Base-by-base conservation (phyloP, 2,888 invertebrate genomes). In the Cryptocephalus primarius region DNA sequence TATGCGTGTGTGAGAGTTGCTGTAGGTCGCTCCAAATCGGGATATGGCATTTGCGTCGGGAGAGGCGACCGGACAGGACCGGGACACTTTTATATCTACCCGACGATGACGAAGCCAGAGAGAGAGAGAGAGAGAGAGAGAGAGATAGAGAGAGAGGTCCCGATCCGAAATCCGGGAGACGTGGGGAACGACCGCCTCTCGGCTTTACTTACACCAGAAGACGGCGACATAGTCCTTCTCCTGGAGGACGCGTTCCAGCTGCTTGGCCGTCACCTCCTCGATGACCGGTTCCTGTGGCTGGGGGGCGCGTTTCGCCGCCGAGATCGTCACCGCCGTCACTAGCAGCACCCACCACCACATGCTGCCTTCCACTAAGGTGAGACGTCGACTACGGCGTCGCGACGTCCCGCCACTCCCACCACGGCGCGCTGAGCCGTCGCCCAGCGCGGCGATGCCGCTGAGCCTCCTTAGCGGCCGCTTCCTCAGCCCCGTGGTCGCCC, bases 161-260 rank as follows among this genome's bases (percentile, higher is more conserved):
- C 22, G 22, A 22, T 2, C 6, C 22, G 22, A 22, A n/a, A 22
- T 22, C 22, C 22, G 22, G 22, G 22, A 22, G 22, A 22, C 22
- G 22, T 22, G 22, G 22, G 22, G 22, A 6, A 6, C 22, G 22
- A 22, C 22, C 22, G 22, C 22, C 22, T 22, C 22, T 22, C 6
- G 6, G 2, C 6, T 22, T 22, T 36, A 36, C 91, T 91, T 86
- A 92, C 91, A 92, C 89, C 91, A 92, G 76, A 87, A 91, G 74
- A 91, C 91, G 71, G 91, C 91, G 72, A 92, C 89, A 78, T 87
- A 90, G 76, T 90, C 90, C 81, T 90, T 89, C 63, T 89, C 88
- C 72, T 83, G 81, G 71, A 92, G 80, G 64, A 90, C 79, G 70
- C 87, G 82, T 71, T 90, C 91, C 75, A 91, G 81, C 75, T 90